Percentiles rank a stretch among this genome's conserved stretches.
Conservation (phyloP, 2,113 vertebrate species). For the Falcunculus frontatus region DNA sequence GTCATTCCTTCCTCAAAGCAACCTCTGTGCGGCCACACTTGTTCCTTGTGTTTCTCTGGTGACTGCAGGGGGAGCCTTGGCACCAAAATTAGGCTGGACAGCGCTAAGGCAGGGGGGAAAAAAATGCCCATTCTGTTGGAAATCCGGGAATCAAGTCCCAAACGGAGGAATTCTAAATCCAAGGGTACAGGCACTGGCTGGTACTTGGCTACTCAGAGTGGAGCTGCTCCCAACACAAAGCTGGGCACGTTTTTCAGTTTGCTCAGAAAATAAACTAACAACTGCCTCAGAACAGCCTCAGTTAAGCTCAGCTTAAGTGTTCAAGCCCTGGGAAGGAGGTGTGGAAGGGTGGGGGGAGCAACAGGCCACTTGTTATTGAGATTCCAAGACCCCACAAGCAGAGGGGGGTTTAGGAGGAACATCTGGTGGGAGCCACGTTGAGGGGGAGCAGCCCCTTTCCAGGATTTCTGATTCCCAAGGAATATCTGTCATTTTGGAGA, state of each 20-base stretch:
- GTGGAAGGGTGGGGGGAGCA: background rate
- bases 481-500: background rate
- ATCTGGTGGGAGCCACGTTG: background rate
- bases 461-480: background rate
- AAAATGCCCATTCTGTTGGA: background rate
- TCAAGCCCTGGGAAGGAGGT: background rate
- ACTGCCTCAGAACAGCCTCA: background rate
- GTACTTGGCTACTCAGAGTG: background rate
- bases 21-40: rapidly evolving
- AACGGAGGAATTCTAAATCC: rapidly evolving
- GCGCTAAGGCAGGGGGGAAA: too few species aligned
- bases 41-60: background rate
- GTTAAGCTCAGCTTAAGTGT: background rate
- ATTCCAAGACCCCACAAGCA: background rate
- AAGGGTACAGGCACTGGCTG: background rate
- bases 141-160: background rate
- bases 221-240: background rate
- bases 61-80: slow-evolving; percentile 38
- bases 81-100: background rate
- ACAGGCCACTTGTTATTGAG: background rate
- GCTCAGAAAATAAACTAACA: background rate
- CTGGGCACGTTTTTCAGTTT: background rate
- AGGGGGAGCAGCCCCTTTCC: rapidly evolving
- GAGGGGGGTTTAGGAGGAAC: background rate
- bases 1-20: background rate